phyloP scores from a whole-genome alignment of 2,888 invertebrate genomes.

The Drepana falcataria region DNA sequence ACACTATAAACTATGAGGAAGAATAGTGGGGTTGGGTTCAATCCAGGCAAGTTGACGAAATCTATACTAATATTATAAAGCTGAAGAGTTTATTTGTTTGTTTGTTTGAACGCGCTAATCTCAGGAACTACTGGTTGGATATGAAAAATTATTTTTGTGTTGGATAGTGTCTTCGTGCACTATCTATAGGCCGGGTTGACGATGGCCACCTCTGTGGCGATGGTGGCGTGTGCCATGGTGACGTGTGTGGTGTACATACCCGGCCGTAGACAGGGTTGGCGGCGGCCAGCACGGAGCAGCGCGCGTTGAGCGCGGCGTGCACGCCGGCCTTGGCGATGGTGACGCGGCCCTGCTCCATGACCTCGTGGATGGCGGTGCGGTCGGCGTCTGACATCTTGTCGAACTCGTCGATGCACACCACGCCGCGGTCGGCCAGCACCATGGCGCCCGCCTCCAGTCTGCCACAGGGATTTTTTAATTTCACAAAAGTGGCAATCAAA shows the following conservation, averaged over 20 bases:
- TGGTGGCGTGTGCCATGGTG: slow-evolving; percentile 70
- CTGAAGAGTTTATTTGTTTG: too few relatives aligned
- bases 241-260: slow-evolving; percentile 14
- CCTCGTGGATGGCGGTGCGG: slow-evolving; percentile 99
- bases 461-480: neutral
- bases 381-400: slow-evolving; percentile 99
- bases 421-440: slow-evolving; percentile 99
- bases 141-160: too few relatives aligned
- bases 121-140: too few relatives aligned
- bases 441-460: slow-evolving; percentile 98
- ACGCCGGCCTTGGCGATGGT: slow-evolving; percentile 99
- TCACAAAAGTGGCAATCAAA: neutral
- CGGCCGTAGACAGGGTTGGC: slow-evolving; percentile 96
- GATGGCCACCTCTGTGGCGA: slow-evolving; percentile 76
- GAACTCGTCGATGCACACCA: slow-evolving; percentile 98
- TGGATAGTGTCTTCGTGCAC: too few relatives aligned
- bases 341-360: slow-evolving; percentile 98
- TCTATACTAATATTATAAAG: too few relatives aligned
- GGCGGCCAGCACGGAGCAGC: slow-evolving; percentile 98
- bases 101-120: too few relatives aligned
- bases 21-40: too few relatives aligned
- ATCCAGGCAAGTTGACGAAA: too few relatives aligned
- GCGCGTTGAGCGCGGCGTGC: slow-evolving; percentile 97
- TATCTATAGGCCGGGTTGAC: too few relatives aligned
- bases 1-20: too few relatives aligned